A percentile compares a stretch with the other conserved stretches of the same genome.
Conservation (phyloP, 2,797 vertebrate species). For the Bufotes viridis region DNA sequence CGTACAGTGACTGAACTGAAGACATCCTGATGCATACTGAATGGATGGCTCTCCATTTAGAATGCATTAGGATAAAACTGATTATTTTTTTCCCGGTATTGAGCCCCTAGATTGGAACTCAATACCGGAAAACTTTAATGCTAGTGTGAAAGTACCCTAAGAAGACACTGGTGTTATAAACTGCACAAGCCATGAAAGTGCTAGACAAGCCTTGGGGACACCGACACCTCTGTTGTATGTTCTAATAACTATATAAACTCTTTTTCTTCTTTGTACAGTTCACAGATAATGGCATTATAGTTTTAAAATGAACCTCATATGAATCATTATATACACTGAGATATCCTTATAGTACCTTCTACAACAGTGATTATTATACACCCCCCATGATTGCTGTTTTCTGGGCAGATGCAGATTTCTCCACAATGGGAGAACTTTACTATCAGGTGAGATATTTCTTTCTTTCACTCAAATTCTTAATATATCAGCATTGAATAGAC, state of each 20-base stretch:
- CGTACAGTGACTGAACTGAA: no score
- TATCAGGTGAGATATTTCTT: conserved; percentile 70
- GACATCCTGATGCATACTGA: no score
- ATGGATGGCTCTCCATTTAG: no score
- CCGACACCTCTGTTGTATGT: background rate
- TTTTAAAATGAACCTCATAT: conserved; percentile 37
- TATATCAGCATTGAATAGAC: background rate
- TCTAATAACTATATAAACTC: background rate
- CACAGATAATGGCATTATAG: conserved; percentile 60
- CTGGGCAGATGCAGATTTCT: conserved; percentile 79
- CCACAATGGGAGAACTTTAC: conserved; percentile 70
- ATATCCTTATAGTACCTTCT: conserved; percentile 31
- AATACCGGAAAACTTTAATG: no score
- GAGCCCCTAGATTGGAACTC: no score
- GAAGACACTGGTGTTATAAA: no score
- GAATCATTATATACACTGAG: conserved; percentile 36
- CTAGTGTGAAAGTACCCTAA: no score
- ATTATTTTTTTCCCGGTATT: no score
- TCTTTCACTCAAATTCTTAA: background rate
- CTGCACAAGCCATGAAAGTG: no score
- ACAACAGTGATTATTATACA: conserved; percentile 14
- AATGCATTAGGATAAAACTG: no score
- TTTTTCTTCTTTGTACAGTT: conserved; percentile 45
- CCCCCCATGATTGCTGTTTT: conserved; percentile 75
- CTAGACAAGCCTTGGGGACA: background rate